Base-by-base conservation (phyloP, 2,113 vertebrate species). In the Furnarius figulus region DNA sequence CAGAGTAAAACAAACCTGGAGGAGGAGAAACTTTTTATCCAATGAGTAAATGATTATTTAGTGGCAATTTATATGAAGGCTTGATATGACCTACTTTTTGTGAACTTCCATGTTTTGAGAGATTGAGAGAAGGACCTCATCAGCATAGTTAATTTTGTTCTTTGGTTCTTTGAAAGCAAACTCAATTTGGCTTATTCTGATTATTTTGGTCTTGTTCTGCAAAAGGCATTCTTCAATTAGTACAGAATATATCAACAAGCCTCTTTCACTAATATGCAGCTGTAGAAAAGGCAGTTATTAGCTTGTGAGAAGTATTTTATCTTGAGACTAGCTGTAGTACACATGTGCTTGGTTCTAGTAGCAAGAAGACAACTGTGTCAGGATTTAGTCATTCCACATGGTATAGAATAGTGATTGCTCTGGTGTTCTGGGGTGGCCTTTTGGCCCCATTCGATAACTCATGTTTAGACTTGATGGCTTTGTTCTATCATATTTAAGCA, bases 191-290 rank as follows among this genome's bases (percentile, higher is more conserved):
- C 50, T 76, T 86, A 58, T 52, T 66, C 31, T 78, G 42, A 84
- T 84, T 95, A 80, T 94, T 88, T 94, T 77, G 47, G 61, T 88
- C 58, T 71, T 90, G 19, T 58, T 86, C 47, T 81, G 39, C 52
- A 71, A 72, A 89, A 89, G n/a, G 5, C 40, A 30, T 92, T 80
- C 59, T 88, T 86, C 63, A 77, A 2, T 88, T 87, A 81, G 42
- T 47, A 9, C 31, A 39, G 35, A 46, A n/a, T 49, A 27, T 81
- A 30, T 84, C 75, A 93, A 82, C 49, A 83, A 95, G 40, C 24
- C 71, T 88, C 30, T 82, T 47, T 71, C 47, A 53, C 65, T 87
- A 67, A 87, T 83, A n/a, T 13, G 39, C 7, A 11, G 75, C 90
- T 90, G 66, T 85, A 70, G 56, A 67, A 93, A 72, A 90, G 35